Conservation (phyloP, 1,140 invertebrate species). For the Copidosoma floridanum region DNA sequence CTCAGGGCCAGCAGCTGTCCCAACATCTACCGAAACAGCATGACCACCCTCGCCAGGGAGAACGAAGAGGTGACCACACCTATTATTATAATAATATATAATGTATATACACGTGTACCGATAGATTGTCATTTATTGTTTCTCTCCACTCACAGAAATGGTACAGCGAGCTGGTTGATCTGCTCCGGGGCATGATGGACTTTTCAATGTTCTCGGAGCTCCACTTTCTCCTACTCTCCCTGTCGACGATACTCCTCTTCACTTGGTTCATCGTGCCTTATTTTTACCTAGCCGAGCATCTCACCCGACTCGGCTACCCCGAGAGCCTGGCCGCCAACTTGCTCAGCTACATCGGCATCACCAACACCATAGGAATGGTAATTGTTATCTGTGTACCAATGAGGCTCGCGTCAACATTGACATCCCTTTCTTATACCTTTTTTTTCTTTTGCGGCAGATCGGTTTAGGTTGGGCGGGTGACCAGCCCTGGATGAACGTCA, state of each 20-base stretch:
- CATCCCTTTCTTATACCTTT: slow-evolving; percentile 15
- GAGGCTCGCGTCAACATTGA: background rate
- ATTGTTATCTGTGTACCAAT: too few relatives aligned
- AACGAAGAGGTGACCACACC: slow-evolving; percentile 63
- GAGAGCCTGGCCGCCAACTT: slow-evolving; percentile 74
- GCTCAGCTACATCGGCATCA: slow-evolving; percentile 92
- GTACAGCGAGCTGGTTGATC: slow-evolving; percentile 70
- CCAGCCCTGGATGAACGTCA: slow-evolving; percentile 80
- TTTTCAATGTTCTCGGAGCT: slow-evolving; percentile 77
- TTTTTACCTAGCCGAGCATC: slow-evolving; percentile 79
- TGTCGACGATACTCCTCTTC: slow-evolving; percentile 83
- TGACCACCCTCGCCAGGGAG: slow-evolving; percentile 78
- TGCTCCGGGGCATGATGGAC: slow-evolving; percentile 73
- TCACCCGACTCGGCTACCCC: slow-evolving; percentile 63
- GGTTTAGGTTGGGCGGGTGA: slow-evolving; percentile 87
- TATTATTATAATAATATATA: too few relatives aligned
- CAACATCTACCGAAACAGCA: slow-evolving; percentile 86
- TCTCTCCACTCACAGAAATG: slow-evolving; percentile 63
- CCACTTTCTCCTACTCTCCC: slow-evolving; percentile 76
- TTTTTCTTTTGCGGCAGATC: too few relatives aligned
- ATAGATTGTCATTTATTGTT: too few relatives aligned
- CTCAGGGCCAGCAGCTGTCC: slow-evolving; percentile 85
- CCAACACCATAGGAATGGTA: slow-evolving; percentile 90
- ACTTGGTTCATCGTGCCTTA: slow-evolving; percentile 90
- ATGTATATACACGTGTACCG: too few relatives aligned